Base-by-base conservation (phyloP, 1,140 invertebrate species). In the Microplitis demolitor region DNA sequence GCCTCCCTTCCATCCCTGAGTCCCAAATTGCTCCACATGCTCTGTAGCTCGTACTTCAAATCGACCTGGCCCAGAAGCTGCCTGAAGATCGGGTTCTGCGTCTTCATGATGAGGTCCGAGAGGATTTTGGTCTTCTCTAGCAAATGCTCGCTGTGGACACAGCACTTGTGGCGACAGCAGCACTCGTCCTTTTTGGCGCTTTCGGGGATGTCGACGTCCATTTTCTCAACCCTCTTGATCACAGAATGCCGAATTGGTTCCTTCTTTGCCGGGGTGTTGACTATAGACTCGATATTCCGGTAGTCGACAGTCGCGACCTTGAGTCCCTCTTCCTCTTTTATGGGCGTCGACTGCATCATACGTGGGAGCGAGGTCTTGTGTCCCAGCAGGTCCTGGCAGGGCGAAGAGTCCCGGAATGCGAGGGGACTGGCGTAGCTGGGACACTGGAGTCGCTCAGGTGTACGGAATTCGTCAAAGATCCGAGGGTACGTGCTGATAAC, bases 251-350 rank as follows among this genome's bases (percentile, higher is more conserved):
- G 82, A 66, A 11, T 83, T 82, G 73, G 16, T 79, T 14, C 84
- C 85, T 35, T 80, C 80, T 37, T 85, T 87, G 58, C 80, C 78
- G 1, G 84, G 80, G 79, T 76, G 51, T 83, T 85, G 0, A 87
- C 82, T 33, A 87, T 87, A 1, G 86, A 87, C 4, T 87, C 86
- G 71, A 87, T 87, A 71, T 87, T 87, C 34, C 85, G 76, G 66
- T 87, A 87, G 35, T 87, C 86, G 0, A 87, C 85, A 13, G 78
- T 83, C n/a, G 76, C 83, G 31, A 68, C 58, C 3, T 77, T 70
- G 1, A 24, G 24, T 24, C 24, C 24, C 24, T 85, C 81, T 63
- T 87, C 85, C 5, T 71, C 78, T 39, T 87, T 86, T 4, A 87
- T 86, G 4, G 85, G 85, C 0, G 85, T 87, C 5, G 85, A 86